Evolutionary conservation across 1,140 invertebrate genomes (phyloP).

Genomic region (Saccostrea cuccullata): DNA sequence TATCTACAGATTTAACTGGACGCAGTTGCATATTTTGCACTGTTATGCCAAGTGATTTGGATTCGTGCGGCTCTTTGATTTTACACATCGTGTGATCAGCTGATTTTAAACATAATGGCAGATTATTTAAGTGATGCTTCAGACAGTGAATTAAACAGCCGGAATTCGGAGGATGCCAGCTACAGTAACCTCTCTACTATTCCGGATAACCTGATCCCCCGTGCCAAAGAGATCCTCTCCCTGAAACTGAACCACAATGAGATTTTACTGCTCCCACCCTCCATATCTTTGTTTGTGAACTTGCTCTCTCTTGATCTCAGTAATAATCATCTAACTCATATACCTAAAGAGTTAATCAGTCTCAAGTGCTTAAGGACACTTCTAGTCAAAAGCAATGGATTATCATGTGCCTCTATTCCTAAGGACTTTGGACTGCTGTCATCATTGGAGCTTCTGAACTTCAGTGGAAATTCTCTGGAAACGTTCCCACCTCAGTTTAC

Average conservation of each 20-base stretch:
- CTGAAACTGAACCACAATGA: slow-evolving; percentile 77
- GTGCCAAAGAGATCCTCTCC: slow-evolving; percentile 63
- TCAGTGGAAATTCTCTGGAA: slow-evolving; percentile 93
- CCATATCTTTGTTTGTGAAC: slow-evolving; percentile 78
- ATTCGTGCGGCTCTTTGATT: too few relatives aligned
- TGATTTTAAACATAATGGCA: slow-evolving; percentile 31
- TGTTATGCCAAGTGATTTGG: too few relatives aligned
- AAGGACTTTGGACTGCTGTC: slow-evolving; percentile 86
- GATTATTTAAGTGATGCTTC: slow-evolving; percentile 37
- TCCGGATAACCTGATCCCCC: slow-evolving; percentile 67
- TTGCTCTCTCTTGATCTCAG: slow-evolving; percentile 88
- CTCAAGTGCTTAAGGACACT: slow-evolving; percentile 86
- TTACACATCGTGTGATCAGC: not conserved
- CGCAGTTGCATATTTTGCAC: too few relatives aligned
- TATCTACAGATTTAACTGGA: not conserved
- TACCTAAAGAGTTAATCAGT: slow-evolving; percentile 87
- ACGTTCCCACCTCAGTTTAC: slow-evolving; percentile 92
- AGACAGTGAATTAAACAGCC: slow-evolving; percentile 68
- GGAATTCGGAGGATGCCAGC: slow-evolving; percentile 74
- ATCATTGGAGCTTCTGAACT: slow-evolving; percentile 89
- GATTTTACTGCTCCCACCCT: slow-evolving; percentile 73
- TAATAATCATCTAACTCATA: slow-evolving; percentile 87
- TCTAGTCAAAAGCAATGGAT: slow-evolving; percentile 91
- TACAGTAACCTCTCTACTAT: slow-evolving; percentile 71
- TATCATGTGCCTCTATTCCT: slow-evolving; percentile 89